These are phyloP conservation scores for Myotis yumanensis DNA, from an alignment of 2,113 vertebrate species.

Conservation along the genomic window DNA sequence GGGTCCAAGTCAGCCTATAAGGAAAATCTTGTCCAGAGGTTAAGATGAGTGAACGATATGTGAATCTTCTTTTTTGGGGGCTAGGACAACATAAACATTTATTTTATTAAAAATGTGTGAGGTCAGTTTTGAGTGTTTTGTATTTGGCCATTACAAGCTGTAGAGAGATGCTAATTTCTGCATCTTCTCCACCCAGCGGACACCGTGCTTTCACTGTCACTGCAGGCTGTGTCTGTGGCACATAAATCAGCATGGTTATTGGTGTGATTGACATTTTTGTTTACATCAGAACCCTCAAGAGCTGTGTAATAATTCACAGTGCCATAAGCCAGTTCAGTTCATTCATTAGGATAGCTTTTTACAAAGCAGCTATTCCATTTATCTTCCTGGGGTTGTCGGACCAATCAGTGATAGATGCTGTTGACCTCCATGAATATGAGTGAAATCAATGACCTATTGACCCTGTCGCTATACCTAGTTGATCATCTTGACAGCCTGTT, in stretches of 20 bases:
- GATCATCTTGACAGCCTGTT: slow-evolving; percentile 1
- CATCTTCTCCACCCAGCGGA: neutral
- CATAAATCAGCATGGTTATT: neutral
- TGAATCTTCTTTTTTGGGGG: neutral
- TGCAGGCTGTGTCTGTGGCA: neutral
- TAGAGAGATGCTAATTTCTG: neutral
- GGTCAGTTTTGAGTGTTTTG: neutral
- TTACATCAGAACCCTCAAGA: neutral
- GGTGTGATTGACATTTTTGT: neutral
- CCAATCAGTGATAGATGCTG: neutral
- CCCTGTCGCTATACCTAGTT: neutral
- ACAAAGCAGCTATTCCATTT: neutral
- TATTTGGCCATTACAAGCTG: neutral
- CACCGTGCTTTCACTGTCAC: neutral
- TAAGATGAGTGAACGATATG: neutral
- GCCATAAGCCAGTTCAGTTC: neutral
- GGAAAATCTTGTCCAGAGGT: neutral
- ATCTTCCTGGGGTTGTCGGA: neutral
- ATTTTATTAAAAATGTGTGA: neutral
- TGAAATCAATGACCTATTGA: neutral
- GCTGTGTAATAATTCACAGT: neutral
- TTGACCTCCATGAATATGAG: neutral
- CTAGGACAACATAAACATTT: neutral
- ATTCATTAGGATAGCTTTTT: neutral
- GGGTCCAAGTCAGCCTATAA: neutral